Base-by-base conservation (phyloP, 2,888 invertebrate genomes). In the Schizotus pectinicornis region DNA sequence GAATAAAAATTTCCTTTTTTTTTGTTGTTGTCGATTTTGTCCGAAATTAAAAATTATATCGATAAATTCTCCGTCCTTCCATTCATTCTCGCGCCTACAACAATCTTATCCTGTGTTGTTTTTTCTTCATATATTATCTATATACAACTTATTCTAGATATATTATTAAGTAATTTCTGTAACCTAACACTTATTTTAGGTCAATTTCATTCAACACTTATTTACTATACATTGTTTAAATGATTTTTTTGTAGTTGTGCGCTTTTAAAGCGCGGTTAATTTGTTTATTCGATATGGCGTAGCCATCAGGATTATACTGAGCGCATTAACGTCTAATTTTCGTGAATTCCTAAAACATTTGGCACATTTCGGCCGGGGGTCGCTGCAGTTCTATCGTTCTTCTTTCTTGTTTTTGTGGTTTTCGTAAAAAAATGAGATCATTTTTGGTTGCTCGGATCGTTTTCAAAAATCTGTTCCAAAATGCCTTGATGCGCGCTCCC, bases 211-310 rank as follows among this genome's bases (percentile, higher is more conserved):
- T 63, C 59, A 63, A 63, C 57, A 52, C 50, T 57, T 57, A 43
- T 42, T 55, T 68, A 66, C 72, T 76, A 75, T 76, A 75, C 75
- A 74, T 71, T 71, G 72, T 74, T 75, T 74, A 73, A 72, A 59
- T 70, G 70, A 70, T 72, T 73, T 39, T 51, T 65, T 67, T 73
- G 69, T 76, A 75, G 74, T 76, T 64, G 61, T 68, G 72, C 78
- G 77, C 77, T 78, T 78, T 68, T 76, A 73, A 77, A 78, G 78
- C 76, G 78, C 69, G 74, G 62, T 68, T 67, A 70, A 65, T 67
- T 57, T 62, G 65, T 69, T 70, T 68, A 65, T 69, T 67, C 63
- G 64, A 60, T 69, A 78, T 78, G 77, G 76, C 76, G 60, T 76
- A 73, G 77, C 75, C 78, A 77, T 77, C 56, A 71, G 56, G 56